Percentiles rank a stretch among this genome's conserved stretches.
phyloP scores from a whole-genome alignment of 2,888 invertebrate genomes.

The Callyntrura guangdongensis region DNA sequence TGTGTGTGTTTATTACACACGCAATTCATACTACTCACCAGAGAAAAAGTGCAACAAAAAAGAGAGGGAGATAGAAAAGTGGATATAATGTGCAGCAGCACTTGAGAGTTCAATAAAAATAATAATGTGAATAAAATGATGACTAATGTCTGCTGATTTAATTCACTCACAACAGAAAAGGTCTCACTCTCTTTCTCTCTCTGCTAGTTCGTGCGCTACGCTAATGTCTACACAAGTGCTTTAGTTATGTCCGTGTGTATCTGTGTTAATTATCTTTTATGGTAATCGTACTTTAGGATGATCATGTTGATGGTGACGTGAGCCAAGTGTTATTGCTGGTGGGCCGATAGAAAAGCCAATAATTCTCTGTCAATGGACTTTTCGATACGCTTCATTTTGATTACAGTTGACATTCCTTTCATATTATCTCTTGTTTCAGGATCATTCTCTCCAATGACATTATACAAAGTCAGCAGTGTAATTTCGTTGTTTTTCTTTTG shows the following conservation, averaged over 20 bases:
- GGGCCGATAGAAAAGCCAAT: no score
- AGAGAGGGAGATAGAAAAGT: background rate
- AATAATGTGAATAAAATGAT: slow-evolving; percentile 48
- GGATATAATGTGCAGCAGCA: background rate
- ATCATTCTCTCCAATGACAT: no score
- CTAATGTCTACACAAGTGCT: background rate
- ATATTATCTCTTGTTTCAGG: no score
- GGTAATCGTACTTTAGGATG: background rate
- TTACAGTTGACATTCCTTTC: no score
- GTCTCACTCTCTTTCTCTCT: no score
- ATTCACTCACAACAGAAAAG: background rate
- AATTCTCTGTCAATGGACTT: no score
- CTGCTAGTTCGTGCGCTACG: background rate
- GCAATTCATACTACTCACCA: background rate
- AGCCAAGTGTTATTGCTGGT: background rate
- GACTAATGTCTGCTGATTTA: slow-evolving; percentile 36
- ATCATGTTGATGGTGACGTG: background rate
- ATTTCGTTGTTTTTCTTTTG: no score
- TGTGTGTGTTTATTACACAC: background rate
- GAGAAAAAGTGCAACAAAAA: slow-evolving; percentile 22
- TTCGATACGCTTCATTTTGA: no score
- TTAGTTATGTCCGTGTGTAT: background rate
- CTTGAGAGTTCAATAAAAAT: background rate
- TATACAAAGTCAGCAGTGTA: no score
- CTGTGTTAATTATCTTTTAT: slow-evolving; percentile 18